Evolutionary conservation across 23 tunicate genomes (phyloP).

Genomic region (Phallusia fumigata): DNA sequence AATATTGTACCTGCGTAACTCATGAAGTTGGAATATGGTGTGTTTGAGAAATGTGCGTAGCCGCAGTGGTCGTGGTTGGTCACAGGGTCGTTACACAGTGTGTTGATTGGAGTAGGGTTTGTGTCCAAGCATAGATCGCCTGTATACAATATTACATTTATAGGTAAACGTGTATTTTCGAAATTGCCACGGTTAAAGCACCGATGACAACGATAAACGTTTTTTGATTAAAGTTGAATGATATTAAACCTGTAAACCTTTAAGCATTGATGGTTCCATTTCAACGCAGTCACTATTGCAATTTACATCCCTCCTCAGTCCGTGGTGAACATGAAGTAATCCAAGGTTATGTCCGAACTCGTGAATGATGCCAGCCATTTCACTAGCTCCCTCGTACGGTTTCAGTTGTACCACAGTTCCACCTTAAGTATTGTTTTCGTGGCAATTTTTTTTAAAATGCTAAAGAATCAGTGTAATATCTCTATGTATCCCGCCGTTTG

Average conservation of each 20-base stretch:
- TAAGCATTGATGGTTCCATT: constrained; percentile 23
- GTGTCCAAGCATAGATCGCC: constrained; percentile 37
- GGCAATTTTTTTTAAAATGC: too few species aligned
- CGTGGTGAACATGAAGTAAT: constrained; percentile 38
- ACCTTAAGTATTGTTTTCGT: not conserved
- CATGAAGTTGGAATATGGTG: constrained; percentile 31
- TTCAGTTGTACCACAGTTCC: constrained; percentile 42
- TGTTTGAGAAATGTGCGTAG: constrained; percentile 3
- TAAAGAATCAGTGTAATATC: too few species aligned
- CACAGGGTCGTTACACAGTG: constrained; percentile 20
- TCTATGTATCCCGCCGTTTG: too few species aligned
- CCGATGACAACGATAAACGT: too few species aligned
- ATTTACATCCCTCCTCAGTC: constrained; percentile 11
- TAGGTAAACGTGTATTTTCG: too few species aligned
- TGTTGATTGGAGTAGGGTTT: constrained; percentile 37
- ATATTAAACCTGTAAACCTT: constrained; percentile 3
- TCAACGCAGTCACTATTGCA: constrained; percentile 29
- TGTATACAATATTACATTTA: too few species aligned
- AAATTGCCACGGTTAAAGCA: too few species aligned
- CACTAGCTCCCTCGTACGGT: constrained; percentile 22
- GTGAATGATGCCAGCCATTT: constrained; percentile 35
- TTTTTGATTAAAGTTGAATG: too few species aligned
- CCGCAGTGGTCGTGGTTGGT: not conserved
- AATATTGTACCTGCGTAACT: constrained; percentile 32
- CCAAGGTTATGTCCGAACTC: constrained; percentile 41